Percentiles rank a stretch among this genome's conserved stretches.
phyloP scores from a whole-genome alignment of 1,140 invertebrate genomes.

The Parapsyche elsis region DNA sequence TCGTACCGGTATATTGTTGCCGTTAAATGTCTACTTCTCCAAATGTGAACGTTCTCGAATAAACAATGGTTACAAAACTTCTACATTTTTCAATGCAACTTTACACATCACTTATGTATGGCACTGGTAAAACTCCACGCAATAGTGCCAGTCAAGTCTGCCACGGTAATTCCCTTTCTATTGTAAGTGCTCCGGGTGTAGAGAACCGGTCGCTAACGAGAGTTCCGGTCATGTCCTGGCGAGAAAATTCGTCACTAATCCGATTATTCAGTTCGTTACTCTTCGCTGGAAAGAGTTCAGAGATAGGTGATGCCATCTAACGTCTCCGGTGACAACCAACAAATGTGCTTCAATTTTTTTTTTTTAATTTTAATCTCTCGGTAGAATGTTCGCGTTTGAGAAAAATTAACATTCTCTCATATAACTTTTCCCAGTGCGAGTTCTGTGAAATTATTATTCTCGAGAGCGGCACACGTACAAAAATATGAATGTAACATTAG shows the following conservation, averaged over 20 bases:
- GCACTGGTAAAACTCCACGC: too few species aligned
- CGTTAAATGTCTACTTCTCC: too few species aligned
- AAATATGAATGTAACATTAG: too few species aligned
- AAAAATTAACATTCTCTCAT: too few species aligned
- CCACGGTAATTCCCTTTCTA: neutral
- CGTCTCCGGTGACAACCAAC: neutral
- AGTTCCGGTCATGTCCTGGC: conserved; percentile 41
- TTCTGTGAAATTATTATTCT: too few species aligned
- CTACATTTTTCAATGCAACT: too few species aligned
- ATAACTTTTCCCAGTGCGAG: too few species aligned
- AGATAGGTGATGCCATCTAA: neutral
- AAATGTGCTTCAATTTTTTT: neutral
- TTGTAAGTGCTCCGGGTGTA: conserved; percentile 29
- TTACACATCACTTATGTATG: too few species aligned
- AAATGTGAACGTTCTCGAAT: too few species aligned
- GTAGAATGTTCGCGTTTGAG: neutral
- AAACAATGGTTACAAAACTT: too few species aligned
- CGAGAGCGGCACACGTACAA: too few species aligned
- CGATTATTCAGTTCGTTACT: conserved; percentile 49
- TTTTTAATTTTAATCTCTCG: neutral
- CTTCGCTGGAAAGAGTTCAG: conserved; percentile 7
- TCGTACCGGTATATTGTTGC: too few species aligned
- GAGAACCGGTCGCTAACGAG: conserved; percentile 40
- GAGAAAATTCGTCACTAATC: conserved; percentile 39
- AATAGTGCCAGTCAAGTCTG: neutral